Percentiles rank a stretch among this genome's conserved stretches.
Evolutionary conservation across 2,797 vertebrate species (phyloP).

Genomic region (Acanthurus lineatus): DNA sequence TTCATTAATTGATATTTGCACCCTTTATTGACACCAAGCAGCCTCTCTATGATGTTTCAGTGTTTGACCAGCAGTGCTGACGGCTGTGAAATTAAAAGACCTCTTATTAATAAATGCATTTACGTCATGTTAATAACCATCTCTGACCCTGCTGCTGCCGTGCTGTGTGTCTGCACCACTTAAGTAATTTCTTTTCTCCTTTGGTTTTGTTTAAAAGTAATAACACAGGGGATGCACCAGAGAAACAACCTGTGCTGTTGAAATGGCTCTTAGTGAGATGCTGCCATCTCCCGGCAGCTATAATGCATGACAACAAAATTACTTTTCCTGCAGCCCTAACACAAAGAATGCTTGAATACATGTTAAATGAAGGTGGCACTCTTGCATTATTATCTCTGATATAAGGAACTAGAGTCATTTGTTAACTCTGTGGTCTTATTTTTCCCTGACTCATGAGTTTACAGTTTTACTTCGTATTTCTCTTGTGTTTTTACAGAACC

Average conservation of each 20-base stretch:
- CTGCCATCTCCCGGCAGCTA: conserved; percentile 80
- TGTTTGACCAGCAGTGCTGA: not conserved
- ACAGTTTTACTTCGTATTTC: conserved; percentile 2
- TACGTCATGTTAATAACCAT: not conserved
- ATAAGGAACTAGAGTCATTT: not conserved
- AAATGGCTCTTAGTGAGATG: conserved; percentile 46
- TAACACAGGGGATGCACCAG: not conserved
- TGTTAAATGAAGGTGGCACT: not conserved
- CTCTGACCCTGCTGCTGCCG: conserved; percentile 3
- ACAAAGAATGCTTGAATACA: not conserved
- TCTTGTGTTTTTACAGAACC: conserved; percentile 80
- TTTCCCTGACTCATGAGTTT: not conserved
- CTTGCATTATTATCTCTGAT: not conserved
- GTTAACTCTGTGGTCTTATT: not conserved
- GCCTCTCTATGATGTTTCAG: not conserved
- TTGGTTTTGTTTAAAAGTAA: not conserved
- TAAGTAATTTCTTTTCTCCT: not conserved
- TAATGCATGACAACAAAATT: not conserved
- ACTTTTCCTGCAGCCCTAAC: not conserved
- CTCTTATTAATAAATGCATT: not conserved
- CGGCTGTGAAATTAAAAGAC: no score
- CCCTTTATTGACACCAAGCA: not conserved
- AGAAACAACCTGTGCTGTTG: not conserved
- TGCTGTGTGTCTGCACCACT: not conserved
- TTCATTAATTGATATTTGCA: not conserved